Evolutionary conservation across 2,113 vertebrate species (phyloP).

Genomic region (Pteruthius melanotis): DNA sequence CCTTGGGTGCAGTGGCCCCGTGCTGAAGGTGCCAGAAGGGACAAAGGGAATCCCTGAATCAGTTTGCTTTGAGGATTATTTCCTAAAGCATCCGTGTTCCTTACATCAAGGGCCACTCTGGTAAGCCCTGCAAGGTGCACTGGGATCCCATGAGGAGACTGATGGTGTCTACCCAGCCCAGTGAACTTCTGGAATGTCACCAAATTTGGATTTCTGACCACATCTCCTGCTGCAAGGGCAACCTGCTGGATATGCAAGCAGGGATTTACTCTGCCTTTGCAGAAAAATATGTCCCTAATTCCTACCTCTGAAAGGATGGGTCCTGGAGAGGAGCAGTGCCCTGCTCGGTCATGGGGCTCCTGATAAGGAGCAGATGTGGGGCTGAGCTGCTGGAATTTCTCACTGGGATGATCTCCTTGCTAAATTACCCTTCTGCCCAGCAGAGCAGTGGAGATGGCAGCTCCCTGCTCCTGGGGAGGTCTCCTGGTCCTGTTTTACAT

Average conservation of each 20-base stretch:
- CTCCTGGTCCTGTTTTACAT: background rate
- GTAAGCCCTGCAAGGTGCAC: background rate
- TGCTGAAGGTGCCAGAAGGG: background rate
- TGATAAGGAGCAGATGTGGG: background rate
- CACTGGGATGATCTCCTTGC: background rate
- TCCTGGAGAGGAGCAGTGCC: background rate
- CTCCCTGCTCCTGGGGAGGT: background rate
- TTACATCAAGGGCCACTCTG: background rate
- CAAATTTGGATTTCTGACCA: background rate
- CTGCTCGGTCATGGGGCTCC: background rate
- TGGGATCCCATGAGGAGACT: background rate
- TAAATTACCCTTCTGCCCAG: background rate
- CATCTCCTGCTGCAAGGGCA: background rate
- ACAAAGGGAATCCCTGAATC: background rate
- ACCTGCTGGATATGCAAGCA: background rate
- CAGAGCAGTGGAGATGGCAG: background rate
- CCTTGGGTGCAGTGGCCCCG: accelerated
- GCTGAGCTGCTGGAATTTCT: background rate
- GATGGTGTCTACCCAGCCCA: background rate
- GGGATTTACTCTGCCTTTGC: background rate
- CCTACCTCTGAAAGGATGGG: background rate
- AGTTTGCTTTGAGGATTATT: background rate
- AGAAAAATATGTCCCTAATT: background rate
- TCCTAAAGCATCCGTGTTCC: background rate
- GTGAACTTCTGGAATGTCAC: background rate